Evolutionary conservation across 2,888 invertebrate species (phyloP).

Genomic region (Hydrotaea cyrtoneurina): DNA sequence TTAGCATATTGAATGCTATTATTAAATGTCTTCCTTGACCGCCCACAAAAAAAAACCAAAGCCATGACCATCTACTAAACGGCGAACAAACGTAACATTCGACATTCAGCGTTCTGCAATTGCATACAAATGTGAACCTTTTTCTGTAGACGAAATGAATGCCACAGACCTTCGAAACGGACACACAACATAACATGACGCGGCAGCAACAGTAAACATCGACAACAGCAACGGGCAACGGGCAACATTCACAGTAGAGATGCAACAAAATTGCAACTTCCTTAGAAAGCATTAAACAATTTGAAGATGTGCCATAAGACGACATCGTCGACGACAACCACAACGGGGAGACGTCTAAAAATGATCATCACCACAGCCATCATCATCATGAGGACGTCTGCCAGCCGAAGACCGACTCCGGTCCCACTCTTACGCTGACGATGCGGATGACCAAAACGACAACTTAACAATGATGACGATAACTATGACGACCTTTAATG

Average conservation of each 20-base stretch:
- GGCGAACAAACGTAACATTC: conserved; percentile 22
- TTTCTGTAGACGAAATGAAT: conserved; percentile 8
- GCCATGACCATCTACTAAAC: neutral
- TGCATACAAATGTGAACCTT: conserved; percentile 32
- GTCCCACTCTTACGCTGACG: conserved; percentile 24
- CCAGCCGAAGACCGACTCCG: neutral
- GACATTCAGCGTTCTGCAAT: conserved; percentile 23
- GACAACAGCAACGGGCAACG: conserved; percentile 17
- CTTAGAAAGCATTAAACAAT: conserved; percentile 60
- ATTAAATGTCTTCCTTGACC: conserved; percentile 67
- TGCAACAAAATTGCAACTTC: conserved; percentile 64
- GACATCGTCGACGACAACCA: conserved; percentile 66
- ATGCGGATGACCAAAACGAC: conserved; percentile 61
- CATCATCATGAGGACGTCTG: conserved; percentile 60
- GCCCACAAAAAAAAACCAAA: conserved; percentile 58
- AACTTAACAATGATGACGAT: conserved; percentile 64
- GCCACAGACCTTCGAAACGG: conserved; percentile 5
- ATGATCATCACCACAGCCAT: conserved; percentile 28
- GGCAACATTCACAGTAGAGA: conserved; percentile 36
- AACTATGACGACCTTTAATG: conserved; percentile 64
- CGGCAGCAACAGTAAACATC: conserved; percentile 53
- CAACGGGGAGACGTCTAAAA: conserved; percentile 64
- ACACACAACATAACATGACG: conserved; percentile 5
- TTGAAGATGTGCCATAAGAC: conserved; percentile 59
- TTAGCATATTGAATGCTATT: conserved; percentile 63